These are phyloP conservation scores for Ariolimax columbianus DNA, from an alignment of 2,888 invertebrate species.

Conservation along the genomic window DNA sequence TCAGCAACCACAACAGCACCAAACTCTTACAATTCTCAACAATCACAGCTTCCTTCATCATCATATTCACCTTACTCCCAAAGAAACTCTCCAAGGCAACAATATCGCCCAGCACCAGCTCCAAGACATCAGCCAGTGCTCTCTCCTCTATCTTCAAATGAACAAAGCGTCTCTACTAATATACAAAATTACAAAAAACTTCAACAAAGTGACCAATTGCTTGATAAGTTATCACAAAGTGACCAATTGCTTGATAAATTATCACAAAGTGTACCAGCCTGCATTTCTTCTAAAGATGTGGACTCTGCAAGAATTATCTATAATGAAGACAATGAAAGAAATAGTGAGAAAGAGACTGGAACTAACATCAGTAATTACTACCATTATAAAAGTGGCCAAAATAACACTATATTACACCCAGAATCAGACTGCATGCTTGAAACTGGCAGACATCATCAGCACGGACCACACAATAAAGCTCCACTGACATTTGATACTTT, in stretches of 20 bases:
- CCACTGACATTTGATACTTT: not conserved
- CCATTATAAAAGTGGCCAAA: not conserved
- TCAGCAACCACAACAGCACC: not conserved
- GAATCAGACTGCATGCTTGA: too few species aligned
- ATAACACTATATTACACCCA: not conserved
- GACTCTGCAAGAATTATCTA: not conserved
- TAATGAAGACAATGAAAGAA: not conserved
- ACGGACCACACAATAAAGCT: not conserved
- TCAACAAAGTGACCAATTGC: not conserved
- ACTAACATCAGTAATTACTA: not conserved
- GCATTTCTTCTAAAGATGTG: not conserved
- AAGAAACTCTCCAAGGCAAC: not conserved
- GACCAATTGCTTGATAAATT: not conserved
- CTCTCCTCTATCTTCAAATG: not conserved
- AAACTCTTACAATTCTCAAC: not conserved
- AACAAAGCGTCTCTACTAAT: not conserved
- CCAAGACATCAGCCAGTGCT: not conserved
- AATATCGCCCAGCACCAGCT: not conserved
- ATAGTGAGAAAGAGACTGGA: not conserved
- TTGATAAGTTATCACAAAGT: not conserved
- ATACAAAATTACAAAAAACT: not conserved
- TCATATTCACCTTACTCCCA: not conserved
- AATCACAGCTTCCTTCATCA: not conserved
- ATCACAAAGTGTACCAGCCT: not conserved
- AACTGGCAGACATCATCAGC: not conserved